Evolutionary conservation across 2,888 invertebrate species (phyloP).

Genomic region (Thyatira batis): DNA sequence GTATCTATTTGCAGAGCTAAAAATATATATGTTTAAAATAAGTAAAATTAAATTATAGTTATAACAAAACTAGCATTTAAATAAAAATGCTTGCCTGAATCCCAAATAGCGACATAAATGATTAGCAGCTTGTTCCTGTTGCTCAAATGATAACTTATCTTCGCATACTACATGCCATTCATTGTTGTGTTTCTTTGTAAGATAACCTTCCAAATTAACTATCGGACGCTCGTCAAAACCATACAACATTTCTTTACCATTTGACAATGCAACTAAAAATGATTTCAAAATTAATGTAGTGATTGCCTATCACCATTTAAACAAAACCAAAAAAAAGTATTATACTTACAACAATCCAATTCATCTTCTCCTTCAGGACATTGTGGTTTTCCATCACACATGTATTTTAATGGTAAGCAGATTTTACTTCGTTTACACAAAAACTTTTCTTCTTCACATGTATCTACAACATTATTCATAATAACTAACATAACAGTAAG

Average conservation of each 20-base stretch:
- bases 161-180: conserved; percentile 86
- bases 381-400: conserved; percentile 85
- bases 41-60: conserved; percentile 6
- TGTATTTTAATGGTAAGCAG: conserved; percentile 83
- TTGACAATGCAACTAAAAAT: conserved; percentile 85
- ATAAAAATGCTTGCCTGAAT: conserved; percentile 68
- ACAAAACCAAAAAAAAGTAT: neutral
- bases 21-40: too few species aligned
- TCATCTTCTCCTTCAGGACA: conserved; percentile 90
- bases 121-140: conserved; percentile 74
- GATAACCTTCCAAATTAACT: conserved; percentile 82
- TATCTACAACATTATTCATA: conserved; percentile 73
- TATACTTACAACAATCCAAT: conserved; percentile 87
- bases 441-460: conserved; percentile 82
- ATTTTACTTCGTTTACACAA: conserved; percentile 84
- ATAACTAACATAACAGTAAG: too few species aligned
- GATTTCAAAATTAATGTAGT: too few species aligned
- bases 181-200: conserved; percentile 83
- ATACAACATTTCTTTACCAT: conserved; percentile 82
- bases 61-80: neutral
- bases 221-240: conserved; percentile 84
- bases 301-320: too few species aligned
- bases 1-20: conserved; percentile 65
- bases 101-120: conserved; percentile 86
- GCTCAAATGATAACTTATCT: conserved; percentile 62